Evolutionary conservation across 1,140 invertebrate genomes (phyloP).

Genomic region (Phymorhynchus buccinoides): DNA sequence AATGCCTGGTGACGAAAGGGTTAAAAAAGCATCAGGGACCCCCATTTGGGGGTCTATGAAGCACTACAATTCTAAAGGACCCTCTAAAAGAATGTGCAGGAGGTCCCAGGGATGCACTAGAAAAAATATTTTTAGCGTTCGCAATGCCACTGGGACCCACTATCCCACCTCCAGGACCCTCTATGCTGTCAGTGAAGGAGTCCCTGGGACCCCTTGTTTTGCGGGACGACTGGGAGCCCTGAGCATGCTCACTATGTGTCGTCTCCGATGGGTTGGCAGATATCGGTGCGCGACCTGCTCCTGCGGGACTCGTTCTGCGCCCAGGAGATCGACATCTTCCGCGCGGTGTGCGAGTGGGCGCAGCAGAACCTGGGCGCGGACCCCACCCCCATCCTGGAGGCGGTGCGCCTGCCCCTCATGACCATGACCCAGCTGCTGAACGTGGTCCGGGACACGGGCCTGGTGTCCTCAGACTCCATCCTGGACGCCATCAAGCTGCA

Average conservation of each 20-base stretch:
- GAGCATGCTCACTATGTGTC: not conserved
- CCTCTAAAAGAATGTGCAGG: too few species aligned
- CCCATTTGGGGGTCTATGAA: too few species aligned
- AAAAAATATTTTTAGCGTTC: too few species aligned
- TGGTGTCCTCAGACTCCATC: slow-evolving; percentile 90
- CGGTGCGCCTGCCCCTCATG: slow-evolving; percentile 90
- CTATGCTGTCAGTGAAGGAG: too few species aligned
- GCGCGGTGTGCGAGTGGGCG: slow-evolving; percentile 89
- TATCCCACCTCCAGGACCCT: too few species aligned
- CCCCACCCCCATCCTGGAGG: slow-evolving; percentile 62
- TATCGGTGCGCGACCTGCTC: slow-evolving; percentile 81
- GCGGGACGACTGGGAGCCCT: too few species aligned
- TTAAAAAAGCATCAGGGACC: too few species aligned
- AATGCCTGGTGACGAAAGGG: too few species aligned
- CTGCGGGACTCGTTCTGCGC: slow-evolving; percentile 95
- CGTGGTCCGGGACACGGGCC: slow-evolving; percentile 86
- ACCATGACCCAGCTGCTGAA: slow-evolving; percentile 88
- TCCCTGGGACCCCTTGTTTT: too few species aligned
- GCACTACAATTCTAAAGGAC: too few species aligned
- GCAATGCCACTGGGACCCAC: too few species aligned
- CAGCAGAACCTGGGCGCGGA: slow-evolving; percentile 82
- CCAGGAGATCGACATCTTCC: slow-evolving; percentile 95
- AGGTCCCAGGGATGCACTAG: too few species aligned
- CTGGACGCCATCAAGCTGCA: slow-evolving; percentile 93
- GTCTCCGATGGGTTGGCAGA: not conserved